phyloP scores from a whole-genome alignment of 2,888 invertebrate genomes.

The Orchesellides sinensis region DNA sequence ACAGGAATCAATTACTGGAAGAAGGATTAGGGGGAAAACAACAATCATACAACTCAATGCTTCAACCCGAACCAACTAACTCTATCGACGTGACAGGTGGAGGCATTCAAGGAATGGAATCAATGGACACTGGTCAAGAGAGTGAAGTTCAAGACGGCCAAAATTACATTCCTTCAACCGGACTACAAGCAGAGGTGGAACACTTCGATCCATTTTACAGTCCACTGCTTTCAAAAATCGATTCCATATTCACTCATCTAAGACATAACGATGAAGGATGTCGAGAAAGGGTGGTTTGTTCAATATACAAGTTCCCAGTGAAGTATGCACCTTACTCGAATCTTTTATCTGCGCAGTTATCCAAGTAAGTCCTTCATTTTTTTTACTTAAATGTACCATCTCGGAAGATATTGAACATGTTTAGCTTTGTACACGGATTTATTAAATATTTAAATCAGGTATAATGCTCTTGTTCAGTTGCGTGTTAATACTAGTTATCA shows the following conservation, averaged over 20 bases:
- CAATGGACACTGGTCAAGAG: constrained; percentile 12
- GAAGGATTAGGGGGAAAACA: constrained; percentile 49
- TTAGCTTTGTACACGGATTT: no score
- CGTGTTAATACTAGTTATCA: no score
- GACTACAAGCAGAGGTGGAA: constrained; percentile 73
- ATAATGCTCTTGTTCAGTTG: no score
- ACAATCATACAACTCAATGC: constrained; percentile 42
- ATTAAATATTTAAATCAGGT: no score
- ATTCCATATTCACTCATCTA: constrained; percentile 84
- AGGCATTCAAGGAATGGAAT: constrained; percentile 1
- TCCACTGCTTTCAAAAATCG: constrained; percentile 86
- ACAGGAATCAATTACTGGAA: constrained; percentile 32
- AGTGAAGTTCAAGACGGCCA: constrained; percentile 35
- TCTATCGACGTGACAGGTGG: constrained; percentile 27
- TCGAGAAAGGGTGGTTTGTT: constrained; percentile 88
- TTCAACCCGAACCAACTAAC: constrained; percentile 34
- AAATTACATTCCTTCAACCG: constrained; percentile 71
- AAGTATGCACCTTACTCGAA: constrained; percentile 92
- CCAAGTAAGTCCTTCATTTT: constrained; percentile 84
- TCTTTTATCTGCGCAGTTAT: constrained; percentile 89
- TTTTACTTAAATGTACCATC: neutral
- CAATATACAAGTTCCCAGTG: constrained; percentile 89
- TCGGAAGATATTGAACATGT: no score
- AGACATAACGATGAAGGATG: constrained; percentile 86
- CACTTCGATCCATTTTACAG: constrained; percentile 92